Percentiles rank a stretch among this genome's conserved stretches.
These are phyloP conservation scores for Phyllotreta striolata DNA, from an alignment of 2,888 invertebrate genomes.

Conservation along the genomic window DNA sequence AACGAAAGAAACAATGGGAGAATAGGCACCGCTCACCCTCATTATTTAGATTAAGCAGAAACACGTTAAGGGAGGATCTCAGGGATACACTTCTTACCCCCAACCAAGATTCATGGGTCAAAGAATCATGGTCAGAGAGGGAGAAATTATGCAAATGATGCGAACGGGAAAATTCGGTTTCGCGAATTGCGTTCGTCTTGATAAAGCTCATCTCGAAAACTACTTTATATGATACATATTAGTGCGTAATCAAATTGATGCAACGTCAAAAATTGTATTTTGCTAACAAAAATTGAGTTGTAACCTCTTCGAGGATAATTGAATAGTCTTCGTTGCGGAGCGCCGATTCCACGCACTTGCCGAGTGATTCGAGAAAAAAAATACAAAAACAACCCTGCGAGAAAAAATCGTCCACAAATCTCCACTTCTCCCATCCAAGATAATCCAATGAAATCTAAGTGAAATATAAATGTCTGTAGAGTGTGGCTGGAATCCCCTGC, in stretches of 20 bases:
- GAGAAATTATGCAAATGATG: conserved; percentile 29
- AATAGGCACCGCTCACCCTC: conserved; percentile 30
- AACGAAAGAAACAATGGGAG: conserved; percentile 30
- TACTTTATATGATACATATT: too few relatives aligned
- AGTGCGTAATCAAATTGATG: too few relatives aligned
- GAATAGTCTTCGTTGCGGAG: too few relatives aligned
- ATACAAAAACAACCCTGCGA: conserved; percentile 33
- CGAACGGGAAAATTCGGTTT: conserved; percentile 22
- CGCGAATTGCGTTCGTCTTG: neutral
- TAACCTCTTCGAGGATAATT: too few relatives aligned
- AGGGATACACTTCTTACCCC: conserved; percentile 31
- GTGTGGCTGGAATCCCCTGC: conserved; percentile 43
- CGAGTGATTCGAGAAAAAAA: conserved; percentile 31
- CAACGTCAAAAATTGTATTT: too few relatives aligned
- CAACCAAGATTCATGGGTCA: conserved; percentile 37
- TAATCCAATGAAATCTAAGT: conserved; percentile 55
- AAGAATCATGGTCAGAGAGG: conserved; percentile 33
- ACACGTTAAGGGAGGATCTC: conserved; percentile 43
- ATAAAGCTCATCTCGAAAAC: too few relatives aligned
- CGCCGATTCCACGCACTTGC: too few relatives aligned
- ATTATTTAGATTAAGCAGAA: conserved; percentile 42
- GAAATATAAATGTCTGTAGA: conserved; percentile 54
- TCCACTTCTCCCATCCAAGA: conserved; percentile 51
- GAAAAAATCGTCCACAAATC: conserved; percentile 51
- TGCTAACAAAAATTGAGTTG: too few relatives aligned